A percentile compares a stretch with the other conserved stretches of the same genome.
Evolutionary conservation across 1,140 invertebrate species (phyloP).

Genomic region (Cryptotermes secundus): DNA sequence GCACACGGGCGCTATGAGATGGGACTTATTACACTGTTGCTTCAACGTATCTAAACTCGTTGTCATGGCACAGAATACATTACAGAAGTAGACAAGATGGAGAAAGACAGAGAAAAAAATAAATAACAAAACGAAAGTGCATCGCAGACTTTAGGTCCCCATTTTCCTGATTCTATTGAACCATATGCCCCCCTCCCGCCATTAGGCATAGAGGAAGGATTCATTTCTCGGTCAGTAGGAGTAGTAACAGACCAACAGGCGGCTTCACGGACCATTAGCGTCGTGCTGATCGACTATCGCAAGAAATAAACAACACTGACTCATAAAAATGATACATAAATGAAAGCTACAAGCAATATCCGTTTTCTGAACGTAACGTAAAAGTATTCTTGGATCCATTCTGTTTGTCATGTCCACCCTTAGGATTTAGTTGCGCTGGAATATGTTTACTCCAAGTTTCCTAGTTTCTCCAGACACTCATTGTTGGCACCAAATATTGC

Average conservation of each 20-base stretch:
- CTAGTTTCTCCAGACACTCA: too few species aligned
- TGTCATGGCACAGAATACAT: constrained; percentile 10
- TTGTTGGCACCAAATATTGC: too few species aligned
- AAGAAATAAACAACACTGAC: too few species aligned
- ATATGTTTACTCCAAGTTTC: too few species aligned
- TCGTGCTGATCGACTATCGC: not conserved
- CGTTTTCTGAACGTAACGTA: too few species aligned
- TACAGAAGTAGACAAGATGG: constrained; percentile 12
- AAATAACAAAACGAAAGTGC: constrained; percentile 15
- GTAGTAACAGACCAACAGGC: not conserved
- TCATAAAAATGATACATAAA: too few species aligned
- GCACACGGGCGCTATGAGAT: too few species aligned
- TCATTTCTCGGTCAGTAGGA: not conserved
- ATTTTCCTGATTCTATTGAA: not conserved
- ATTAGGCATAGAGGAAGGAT: not conserved
- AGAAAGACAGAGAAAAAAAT: not conserved
- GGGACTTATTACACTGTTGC: not conserved
- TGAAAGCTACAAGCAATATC: too few species aligned
- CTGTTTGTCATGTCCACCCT: too few species aligned
- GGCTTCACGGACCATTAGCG: not conserved
- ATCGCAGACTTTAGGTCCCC: not conserved
- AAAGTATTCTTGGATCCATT: too few species aligned
- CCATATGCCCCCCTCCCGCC: not conserved
- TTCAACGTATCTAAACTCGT: not conserved
- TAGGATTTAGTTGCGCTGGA: too few species aligned